Conservation (phyloP, 2,888 invertebrate genomes). For the Tinea semifulvella region DNA sequence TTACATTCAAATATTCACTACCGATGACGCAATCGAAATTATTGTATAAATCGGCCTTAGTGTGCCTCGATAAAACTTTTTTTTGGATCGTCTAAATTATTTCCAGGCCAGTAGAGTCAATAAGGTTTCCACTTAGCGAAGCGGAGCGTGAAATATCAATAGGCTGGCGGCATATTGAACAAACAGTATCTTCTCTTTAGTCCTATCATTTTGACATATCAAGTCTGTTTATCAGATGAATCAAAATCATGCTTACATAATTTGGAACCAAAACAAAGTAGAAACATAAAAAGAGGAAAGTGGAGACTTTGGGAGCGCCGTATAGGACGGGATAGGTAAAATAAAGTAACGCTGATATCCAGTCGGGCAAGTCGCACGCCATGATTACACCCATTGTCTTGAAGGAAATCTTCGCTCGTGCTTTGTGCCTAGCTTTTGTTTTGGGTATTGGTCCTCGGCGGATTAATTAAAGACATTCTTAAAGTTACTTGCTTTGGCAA, state of each 20-base stretch:
- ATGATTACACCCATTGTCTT: slow-evolving; percentile 17
- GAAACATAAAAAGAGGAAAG: not conserved
- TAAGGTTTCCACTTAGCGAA: too few species aligned
- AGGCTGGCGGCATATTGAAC: too few species aligned
- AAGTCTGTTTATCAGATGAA: not conserved
- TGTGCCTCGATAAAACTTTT: too few species aligned
- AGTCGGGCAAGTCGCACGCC: slow-evolving; percentile 7
- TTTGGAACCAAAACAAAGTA: not conserved
- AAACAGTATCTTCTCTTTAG: too few species aligned
- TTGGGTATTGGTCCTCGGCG: not conserved
- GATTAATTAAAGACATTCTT: slow-evolving; percentile 7
- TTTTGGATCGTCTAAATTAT: too few species aligned
- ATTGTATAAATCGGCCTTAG: slow-evolving; percentile 11
- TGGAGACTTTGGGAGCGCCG: not conserved
- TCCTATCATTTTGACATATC: too few species aligned
- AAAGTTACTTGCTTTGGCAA: not conserved
- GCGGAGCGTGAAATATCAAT: too few species aligned
- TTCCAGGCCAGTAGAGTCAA: too few species aligned
- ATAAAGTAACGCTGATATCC: slow-evolving; percentile 2
- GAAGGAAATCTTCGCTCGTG: not conserved
- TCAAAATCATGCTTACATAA: not conserved
- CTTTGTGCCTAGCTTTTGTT: slow-evolving; percentile 6
- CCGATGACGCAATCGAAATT: slow-evolving; percentile 42
- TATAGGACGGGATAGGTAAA: not conserved
- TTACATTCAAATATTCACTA: slow-evolving; percentile 46